Conservation (phyloP, 2,888 invertebrate genomes). For the Drosophila cyrtoloma region DNA sequence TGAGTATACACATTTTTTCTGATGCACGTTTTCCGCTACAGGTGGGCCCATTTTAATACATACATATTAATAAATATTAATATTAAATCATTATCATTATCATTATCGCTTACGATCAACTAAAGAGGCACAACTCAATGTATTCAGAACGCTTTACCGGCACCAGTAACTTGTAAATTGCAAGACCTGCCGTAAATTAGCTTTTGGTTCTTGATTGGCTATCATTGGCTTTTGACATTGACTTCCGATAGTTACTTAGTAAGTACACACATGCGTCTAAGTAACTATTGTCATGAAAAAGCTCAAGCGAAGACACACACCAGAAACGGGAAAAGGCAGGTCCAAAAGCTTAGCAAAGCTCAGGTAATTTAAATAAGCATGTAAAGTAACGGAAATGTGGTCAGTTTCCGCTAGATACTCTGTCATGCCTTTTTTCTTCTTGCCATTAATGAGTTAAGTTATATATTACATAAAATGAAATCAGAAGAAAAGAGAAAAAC, state of each 20-base stretch:
- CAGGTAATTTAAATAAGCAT: neutral
- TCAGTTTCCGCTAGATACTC: neutral
- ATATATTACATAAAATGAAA: neutral
- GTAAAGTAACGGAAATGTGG: neutral
- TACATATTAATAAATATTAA: neutral
- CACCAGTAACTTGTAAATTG: neutral
- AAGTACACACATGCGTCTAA: neutral
- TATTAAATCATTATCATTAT: neutral
- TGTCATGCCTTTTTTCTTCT: neutral
- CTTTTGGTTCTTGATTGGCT: neutral
- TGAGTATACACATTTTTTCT: neutral
- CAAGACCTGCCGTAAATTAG: neutral
- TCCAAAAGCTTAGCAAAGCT: neutral
- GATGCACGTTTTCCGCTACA: neutral
- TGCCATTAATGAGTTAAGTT: neutral
- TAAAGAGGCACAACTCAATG: neutral
- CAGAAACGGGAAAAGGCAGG: neutral
- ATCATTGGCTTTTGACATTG: neutral
- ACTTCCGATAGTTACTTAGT: neutral
- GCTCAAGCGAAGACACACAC: slow-evolving; percentile 7
- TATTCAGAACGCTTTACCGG: neutral
- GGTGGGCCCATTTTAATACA: neutral
- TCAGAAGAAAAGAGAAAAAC: neutral
- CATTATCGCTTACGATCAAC: neutral
- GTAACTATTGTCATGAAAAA: neutral